Evolutionary conservation across 1,140 invertebrate species (phyloP), one percentile per base, ranked within the genome.

Genomic region (Thaumetopoea pityocampa): DNA sequence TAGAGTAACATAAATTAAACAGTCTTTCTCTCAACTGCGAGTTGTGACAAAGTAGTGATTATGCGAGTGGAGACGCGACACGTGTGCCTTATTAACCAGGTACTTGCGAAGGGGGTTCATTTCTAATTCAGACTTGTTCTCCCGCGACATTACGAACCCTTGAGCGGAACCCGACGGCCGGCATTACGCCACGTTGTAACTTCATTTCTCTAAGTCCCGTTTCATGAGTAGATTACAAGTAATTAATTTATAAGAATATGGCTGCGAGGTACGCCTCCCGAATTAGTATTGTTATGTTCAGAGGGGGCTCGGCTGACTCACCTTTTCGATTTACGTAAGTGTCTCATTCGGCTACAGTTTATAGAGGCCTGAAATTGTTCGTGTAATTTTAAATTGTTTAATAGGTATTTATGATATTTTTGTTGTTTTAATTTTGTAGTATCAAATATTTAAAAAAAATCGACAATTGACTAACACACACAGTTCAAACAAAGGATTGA

Each of bases 211-310:
- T 82, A 79, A 81, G 72, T 68, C 78, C 68, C 72, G 64, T 71
- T 78, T 67, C 72, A 77, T 76, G 78, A 77, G 78, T 77, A 82
- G 78, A 79, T 82, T 82, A 79, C 72, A 71, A 72, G 72, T 82
- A 82, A 79, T 82, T 82, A 82, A 82, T 82, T 82, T 82, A 82
- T 82, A 82, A 82, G 78, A 82, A 74, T 74, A 82, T 71, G 67
- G 72, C 62, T 52, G 46, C 54, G 46, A 63, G 61, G 54, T 61
- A 47, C 55, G 44, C 51, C 55, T 58, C 30, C 47, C 42, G 59
- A 72, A 80, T 74, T 67, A 58, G 40, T 57, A 45, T 44, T 43
- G 50, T 62, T 56, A 55, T 50, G 50, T 45, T 40, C 35, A 4
- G 24, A 47, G 49, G 46, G 50, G 46, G 17, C 30, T 9, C 29